These are phyloP conservation scores for Digitonthophagus gazella DNA, from an alignment of 2,888 invertebrate genomes.

Conservation along the genomic window DNA sequence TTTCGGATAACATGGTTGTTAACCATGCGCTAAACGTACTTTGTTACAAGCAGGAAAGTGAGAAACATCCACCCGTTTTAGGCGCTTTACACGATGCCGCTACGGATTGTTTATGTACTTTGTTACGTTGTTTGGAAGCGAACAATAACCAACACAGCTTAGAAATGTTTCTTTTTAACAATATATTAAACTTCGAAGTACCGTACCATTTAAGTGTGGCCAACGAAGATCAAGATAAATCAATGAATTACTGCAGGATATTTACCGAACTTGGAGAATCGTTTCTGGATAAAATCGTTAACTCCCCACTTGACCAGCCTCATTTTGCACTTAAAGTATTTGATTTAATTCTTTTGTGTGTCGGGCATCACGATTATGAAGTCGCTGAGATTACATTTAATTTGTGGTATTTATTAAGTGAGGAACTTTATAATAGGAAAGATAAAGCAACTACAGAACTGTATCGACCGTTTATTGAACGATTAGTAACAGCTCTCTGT, in stretches of 20 bases:
- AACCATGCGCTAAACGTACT: slow-evolving; percentile 55
- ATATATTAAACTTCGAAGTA: slow-evolving; percentile 75
- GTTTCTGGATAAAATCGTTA: slow-evolving; percentile 79
- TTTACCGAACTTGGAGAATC: slow-evolving; percentile 94
- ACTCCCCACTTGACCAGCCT: slow-evolving; percentile 58
- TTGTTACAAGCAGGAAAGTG: slow-evolving; percentile 38
- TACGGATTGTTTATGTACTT: slow-evolving; percentile 84
- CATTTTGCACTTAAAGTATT: slow-evolving; percentile 78
- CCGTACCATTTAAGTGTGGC: slow-evolving; percentile 90
- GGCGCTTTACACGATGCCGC: slow-evolving; percentile 79
- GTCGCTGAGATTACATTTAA: slow-evolving; percentile 92
- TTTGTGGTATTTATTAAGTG: slow-evolving; percentile 94
- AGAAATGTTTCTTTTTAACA: slow-evolving; percentile 78
- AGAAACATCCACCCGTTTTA: slow-evolving; percentile 37
- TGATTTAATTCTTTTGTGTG: slow-evolving; percentile 86
- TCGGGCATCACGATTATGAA: slow-evolving; percentile 97
- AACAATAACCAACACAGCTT: slow-evolving; percentile 70
- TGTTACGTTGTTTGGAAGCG: slow-evolving; percentile 79
- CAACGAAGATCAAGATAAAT: slow-evolving; percentile 91
- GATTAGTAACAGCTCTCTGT: slow-evolving; percentile 85
- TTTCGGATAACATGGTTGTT: slow-evolving; percentile 72
- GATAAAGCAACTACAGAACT: slow-evolving; percentile 74
- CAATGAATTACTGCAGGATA: slow-evolving; percentile 88
- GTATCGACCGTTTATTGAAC: slow-evolving; percentile 88
- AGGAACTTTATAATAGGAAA: slow-evolving; percentile 87